Percentiles rank a stretch among this genome's conserved stretches.
Evolutionary conservation across 2,797 vertebrate species (phyloP).

Genomic region (Macrochelys suwanniensis): DNA sequence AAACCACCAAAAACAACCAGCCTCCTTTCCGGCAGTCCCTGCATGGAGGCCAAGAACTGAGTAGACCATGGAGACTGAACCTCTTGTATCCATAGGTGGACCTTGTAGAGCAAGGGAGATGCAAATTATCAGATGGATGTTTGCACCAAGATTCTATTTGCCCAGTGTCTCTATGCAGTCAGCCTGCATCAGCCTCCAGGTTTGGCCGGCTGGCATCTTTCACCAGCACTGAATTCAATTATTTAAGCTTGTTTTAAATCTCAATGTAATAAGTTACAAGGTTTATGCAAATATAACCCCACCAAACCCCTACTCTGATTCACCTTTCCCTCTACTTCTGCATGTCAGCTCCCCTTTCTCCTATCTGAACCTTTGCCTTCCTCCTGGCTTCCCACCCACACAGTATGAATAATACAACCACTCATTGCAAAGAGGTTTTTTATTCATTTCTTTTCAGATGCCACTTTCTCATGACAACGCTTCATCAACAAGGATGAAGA

Average conservation of each 20-base stretch:
- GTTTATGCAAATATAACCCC: neutral
- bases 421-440: neutral
- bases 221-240: neutral
- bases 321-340: neutral
- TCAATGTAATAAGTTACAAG: neutral
- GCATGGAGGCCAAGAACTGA: neutral
- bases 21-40: neutral
- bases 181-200: neutral
- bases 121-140: constrained; percentile 30
- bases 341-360: neutral
- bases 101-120: constrained; percentile 6
- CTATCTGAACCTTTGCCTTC: accelerated
- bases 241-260: neutral
- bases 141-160: constrained; percentile 32
- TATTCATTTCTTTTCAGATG: neutral
- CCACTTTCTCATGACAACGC: neutral
- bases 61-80: neutral
- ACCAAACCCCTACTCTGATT: neutral
- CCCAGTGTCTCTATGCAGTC: neutral
- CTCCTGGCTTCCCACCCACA: neutral
- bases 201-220: neutral
- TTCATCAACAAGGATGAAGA: neutral
- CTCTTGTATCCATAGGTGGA: neutral
- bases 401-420: neutral
- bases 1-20: neutral